Percentiles rank a stretch among this genome's conserved stretches.
phyloP scores from a whole-genome alignment of 2,888 invertebrate genomes.

The Mythimna ferrago region DNA sequence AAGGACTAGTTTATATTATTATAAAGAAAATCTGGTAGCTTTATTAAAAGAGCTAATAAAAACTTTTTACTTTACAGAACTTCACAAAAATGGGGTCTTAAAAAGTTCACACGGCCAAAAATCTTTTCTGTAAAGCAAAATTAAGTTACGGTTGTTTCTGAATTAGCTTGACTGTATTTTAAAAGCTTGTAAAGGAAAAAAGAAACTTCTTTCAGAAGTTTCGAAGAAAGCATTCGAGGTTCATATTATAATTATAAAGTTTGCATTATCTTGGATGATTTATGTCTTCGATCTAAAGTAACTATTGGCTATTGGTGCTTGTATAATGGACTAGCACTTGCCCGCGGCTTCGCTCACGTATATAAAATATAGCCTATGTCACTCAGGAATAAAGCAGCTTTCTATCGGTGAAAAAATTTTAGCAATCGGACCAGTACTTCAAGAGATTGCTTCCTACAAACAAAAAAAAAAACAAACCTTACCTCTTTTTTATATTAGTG shows the following conservation, averaged over 20 bases:
- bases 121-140: background rate
- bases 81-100: background rate
- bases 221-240: background rate
- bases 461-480: too few relatives aligned
- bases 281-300: constrained; percentile 11
- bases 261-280: constrained; percentile 17
- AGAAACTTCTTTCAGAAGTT: constrained; percentile 27
- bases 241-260: constrained; percentile 5
- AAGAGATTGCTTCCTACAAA: too few relatives aligned
- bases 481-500: too few relatives aligned
- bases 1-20: too few relatives aligned
- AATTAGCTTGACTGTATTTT: background rate
- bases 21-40: too few relatives aligned
- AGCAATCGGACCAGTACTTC: too few relatives aligned
- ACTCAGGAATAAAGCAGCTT: too few relatives aligned
- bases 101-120: background rate
- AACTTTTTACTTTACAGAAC: background rate
- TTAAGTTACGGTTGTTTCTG: background rate
- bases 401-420: too few relatives aligned
- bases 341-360: too few relatives aligned
- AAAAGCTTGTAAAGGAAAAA: background rate
- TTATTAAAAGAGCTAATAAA: too few relatives aligned
- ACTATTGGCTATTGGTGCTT: background rate
- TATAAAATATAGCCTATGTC: too few relatives aligned
- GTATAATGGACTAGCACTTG: background rate